phyloP scores from a whole-genome alignment of 2,888 invertebrate species.

The Ctenicera cuprea region DNA sequence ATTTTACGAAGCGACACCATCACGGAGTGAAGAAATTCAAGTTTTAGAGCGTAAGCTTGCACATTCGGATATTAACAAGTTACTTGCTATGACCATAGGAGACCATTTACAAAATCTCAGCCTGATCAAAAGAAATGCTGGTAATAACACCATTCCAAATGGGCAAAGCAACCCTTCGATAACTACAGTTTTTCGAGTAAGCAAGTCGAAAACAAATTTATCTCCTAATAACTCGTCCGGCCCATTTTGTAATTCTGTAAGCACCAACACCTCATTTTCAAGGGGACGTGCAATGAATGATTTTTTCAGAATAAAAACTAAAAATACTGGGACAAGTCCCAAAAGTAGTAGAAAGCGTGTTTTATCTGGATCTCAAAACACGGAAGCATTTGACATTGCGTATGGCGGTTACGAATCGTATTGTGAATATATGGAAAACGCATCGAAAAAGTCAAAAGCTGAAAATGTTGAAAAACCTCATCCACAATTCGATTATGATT shows the following conservation, averaged over 20 bases:
- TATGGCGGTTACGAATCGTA: not conserved
- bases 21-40: constrained; percentile 23
- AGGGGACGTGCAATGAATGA: not conserved
- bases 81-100: constrained; percentile 27
- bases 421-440: not conserved
- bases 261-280: not conserved
- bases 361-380: not conserved
- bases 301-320: not conserved
- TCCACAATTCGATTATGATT: not conserved
- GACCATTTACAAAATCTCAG: constrained; percentile 25
- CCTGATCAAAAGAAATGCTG: not conserved
- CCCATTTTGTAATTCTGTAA: not conserved
- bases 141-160: not conserved
- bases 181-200: constrained; percentile 9
- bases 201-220: not conserved
- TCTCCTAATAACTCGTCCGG: constrained; percentile 1
- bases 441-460: not conserved
- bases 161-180: not conserved
- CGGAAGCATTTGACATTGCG: not conserved
- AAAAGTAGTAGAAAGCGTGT: not conserved
- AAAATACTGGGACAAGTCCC: not conserved
- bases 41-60: constrained; percentile 14
- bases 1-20: not conserved
- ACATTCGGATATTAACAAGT: constrained; percentile 7
- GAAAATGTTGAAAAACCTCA: not conserved